Evolutionary conservation across 2,797 vertebrate genomes (phyloP).

Genomic region (Nyctibius grandis): DNA sequence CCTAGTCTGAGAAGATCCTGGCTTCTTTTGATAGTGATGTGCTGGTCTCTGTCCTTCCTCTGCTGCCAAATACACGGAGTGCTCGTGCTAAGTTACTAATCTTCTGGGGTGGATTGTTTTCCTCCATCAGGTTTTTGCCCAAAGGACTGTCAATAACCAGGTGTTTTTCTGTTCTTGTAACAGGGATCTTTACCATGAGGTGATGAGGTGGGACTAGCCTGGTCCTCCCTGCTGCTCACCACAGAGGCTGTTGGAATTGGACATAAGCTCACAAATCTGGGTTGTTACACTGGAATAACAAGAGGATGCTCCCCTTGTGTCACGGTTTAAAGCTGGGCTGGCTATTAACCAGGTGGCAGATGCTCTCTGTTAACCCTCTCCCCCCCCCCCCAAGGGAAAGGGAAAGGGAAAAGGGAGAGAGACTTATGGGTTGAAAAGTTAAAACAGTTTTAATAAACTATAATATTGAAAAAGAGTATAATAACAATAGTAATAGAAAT

Average conservation of each 20-base stretch:
- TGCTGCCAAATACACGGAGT: not conserved
- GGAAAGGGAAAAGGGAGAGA: no score
- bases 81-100: not conserved
- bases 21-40: not conserved
- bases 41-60: not conserved
- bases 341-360: no score
- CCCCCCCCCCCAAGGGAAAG: no score
- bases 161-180: not conserved
- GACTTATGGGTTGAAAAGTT: no score
- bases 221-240: not conserved
- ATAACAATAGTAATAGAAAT: no score
- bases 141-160: not conserved
- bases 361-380: no score
- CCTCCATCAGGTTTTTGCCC: not conserved
- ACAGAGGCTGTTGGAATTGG: not conserved
- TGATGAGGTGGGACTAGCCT: not conserved
- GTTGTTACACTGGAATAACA: not conserved
- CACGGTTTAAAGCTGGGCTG: no score
- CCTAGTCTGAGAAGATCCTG: not conserved
- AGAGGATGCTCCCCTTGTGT: not conserved
- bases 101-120: not conserved
- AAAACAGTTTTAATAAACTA: no score
- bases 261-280: not conserved
- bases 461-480: no score
- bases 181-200: not conserved